Evolutionary conservation across 2,888 invertebrate genomes (phyloP).

Genomic region (Ligdia adustata): DNA sequence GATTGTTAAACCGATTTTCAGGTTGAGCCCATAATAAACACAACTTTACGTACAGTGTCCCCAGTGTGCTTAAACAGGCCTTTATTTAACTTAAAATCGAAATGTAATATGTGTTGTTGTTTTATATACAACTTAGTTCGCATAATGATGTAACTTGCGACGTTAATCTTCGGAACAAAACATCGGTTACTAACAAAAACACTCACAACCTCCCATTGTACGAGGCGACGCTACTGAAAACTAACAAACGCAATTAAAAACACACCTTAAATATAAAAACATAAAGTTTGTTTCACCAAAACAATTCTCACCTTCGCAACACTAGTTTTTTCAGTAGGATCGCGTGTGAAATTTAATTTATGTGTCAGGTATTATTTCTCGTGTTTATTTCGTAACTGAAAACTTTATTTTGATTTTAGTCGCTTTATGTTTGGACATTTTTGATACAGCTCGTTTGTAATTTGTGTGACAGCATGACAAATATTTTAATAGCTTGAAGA

Average conservation of each 20-base stretch:
- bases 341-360: conserved; percentile 28
- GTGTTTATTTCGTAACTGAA: conserved; percentile 15
- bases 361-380: conserved; percentile 12
- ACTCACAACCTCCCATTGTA: conserved; percentile 25
- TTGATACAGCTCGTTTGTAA: too few species aligned
- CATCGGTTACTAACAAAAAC: conserved; percentile 25
- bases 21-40: too few species aligned
- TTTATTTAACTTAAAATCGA: too few species aligned
- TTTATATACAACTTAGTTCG: too few species aligned
- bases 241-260: conserved; percentile 25
- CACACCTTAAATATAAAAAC: conserved; percentile 14
- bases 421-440: conserved; percentile 5
- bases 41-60: too few species aligned
- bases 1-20: too few species aligned
- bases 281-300: conserved; percentile 23
- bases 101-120: too few species aligned
- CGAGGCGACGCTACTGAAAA: conserved; percentile 15
- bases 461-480: too few species aligned
- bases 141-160: conserved; percentile 26
- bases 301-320: conserved; percentile 14
- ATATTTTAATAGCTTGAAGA: too few species aligned
- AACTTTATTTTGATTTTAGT: conserved; percentile 4
- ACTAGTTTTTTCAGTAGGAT: conserved; percentile 23
- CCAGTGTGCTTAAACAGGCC: too few species aligned
- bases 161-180: conserved; percentile 28